A percentile compares a stretch with the other conserved stretches of the same genome.
Evolutionary conservation across 2,113 vertebrate species (phyloP).

Genomic region (Neodon shergylaensis): DNA sequence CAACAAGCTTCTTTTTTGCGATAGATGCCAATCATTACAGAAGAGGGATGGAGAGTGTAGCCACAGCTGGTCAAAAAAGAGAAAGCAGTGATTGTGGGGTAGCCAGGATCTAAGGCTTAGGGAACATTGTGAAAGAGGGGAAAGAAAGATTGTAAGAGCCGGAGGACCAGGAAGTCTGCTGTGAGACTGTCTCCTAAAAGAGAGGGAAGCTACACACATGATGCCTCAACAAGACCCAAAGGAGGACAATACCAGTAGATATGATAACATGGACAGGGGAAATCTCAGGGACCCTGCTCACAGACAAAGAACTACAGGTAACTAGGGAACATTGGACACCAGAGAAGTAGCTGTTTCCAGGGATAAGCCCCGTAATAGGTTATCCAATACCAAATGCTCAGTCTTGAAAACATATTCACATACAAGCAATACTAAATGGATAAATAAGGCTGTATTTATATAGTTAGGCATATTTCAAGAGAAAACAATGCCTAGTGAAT

Average conservation of each 20-base stretch:
- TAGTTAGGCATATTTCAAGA: background rate
- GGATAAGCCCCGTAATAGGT: background rate
- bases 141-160: background rate
- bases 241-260: background rate
- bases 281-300: too few relatives aligned
- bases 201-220: background rate
- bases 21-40: background rate
- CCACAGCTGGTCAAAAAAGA: background rate
- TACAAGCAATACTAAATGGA: background rate
- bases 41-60: background rate
- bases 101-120: background rate
- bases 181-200: background rate
- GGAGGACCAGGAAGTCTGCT: background rate
- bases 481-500: background rate
- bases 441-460: background rate
- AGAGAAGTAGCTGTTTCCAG: background rate
- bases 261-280: background rate
- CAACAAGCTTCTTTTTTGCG: background rate
- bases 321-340: too few relatives aligned
- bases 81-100: background rate
- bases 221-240: background rate
- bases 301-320: background rate
- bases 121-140: background rate
- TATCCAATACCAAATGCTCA: background rate
- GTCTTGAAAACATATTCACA: background rate